These are phyloP conservation scores for Epinephelus cyanopodus DNA, from an alignment of 2,113 vertebrate species.

Conservation along the genomic window DNA sequence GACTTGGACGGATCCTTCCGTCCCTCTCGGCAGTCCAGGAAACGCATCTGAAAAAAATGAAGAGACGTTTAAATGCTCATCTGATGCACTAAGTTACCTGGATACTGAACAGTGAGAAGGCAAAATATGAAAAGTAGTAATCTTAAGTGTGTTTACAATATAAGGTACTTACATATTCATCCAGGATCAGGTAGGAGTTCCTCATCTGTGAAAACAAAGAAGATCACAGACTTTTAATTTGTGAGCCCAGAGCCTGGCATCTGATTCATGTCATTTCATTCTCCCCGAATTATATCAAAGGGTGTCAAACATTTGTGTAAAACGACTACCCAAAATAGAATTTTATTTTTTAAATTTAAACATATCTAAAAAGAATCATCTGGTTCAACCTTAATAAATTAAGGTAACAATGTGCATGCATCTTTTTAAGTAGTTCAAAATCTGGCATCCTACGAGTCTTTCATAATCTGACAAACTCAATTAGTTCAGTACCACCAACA, in stretches of 20 bases:
- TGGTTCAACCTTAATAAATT: no score
- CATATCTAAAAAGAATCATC: no score
- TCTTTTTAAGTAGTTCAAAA: no score
- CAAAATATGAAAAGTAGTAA: neutral
- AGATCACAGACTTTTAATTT: neutral
- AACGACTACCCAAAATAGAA: neutral
- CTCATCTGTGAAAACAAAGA: conserved; percentile 89
- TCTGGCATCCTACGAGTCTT: no score
- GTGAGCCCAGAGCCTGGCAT: neutral
- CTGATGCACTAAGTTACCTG: neutral
- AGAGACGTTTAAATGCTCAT: neutral
- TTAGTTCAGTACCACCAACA: no score
- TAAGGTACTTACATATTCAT: conserved; percentile 94
- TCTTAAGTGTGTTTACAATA: neutral
- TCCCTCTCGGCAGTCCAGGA: conserved; percentile 91
- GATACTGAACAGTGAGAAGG: neutral
- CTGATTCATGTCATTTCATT: neutral
- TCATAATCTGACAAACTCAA: no score
- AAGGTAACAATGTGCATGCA: no score
- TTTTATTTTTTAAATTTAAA: no score
- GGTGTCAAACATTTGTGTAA: neutral
- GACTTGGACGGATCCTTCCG: conserved; percentile 95
- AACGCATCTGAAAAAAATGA: conserved; percentile 90
- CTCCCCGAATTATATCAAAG: neutral
- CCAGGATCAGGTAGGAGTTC: conserved; percentile 96